Percentiles rank a stretch among this genome's conserved stretches.
Conservation (phyloP, 2,888 invertebrate species). For the Seira ritae region DNA sequence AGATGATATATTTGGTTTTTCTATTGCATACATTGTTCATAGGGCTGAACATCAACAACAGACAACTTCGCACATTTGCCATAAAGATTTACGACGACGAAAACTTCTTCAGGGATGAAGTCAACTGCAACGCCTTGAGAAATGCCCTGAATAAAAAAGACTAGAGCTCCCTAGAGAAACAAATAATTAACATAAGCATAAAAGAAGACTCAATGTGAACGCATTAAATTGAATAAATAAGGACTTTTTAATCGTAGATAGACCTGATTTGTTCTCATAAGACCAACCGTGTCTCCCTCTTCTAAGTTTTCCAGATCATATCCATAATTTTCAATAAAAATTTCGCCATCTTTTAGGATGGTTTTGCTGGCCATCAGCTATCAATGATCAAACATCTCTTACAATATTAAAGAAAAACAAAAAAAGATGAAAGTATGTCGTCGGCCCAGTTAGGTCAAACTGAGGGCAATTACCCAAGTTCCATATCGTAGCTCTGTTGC, state of each 20-base stretch:
- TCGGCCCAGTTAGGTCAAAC: too few species aligned
- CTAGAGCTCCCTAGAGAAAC: constrained; percentile 83
- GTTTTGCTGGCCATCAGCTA: constrained; percentile 92
- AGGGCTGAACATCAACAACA: constrained; percentile 74
- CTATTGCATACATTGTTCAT: constrained; percentile 68
- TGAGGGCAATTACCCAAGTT: constrained; percentile 92
- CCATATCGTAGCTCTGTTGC: constrained; percentile 87
- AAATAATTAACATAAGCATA: constrained; percentile 16
- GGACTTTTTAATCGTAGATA: background rate
- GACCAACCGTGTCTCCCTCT: constrained; percentile 89
- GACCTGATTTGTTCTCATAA: constrained; percentile 87
- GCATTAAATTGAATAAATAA: constrained; percentile 9
- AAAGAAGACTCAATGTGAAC: too few species aligned
- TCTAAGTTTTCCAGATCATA: constrained; percentile 88
- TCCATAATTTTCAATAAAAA: constrained; percentile 89
- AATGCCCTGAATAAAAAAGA: constrained; percentile 92
- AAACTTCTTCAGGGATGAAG: constrained; percentile 85
- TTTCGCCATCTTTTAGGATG: constrained; percentile 89
- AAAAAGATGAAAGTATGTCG: too few species aligned
- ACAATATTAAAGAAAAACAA: too few species aligned
- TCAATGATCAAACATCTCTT: too few species aligned
- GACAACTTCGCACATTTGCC: constrained; percentile 90
- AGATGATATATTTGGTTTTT: background rate
- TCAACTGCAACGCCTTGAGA: constrained; percentile 91
- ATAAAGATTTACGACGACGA: constrained; percentile 88